Conservation (phyloP, 1,140 invertebrate genomes). For the Lethrus apterus region DNA sequence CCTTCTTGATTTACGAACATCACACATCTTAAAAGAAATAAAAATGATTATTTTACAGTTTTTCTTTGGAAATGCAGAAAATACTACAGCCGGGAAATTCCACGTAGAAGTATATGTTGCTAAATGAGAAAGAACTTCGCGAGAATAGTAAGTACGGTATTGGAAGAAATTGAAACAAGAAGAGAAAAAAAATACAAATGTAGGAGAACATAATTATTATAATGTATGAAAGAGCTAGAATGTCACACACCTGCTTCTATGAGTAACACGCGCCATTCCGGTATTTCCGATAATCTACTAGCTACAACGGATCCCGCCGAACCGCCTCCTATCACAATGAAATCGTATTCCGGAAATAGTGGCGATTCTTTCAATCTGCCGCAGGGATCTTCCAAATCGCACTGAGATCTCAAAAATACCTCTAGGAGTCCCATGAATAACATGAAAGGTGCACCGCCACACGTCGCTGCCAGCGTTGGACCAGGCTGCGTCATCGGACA, state of each 20-base stretch:
- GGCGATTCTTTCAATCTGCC: constrained; percentile 51
- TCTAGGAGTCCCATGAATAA: constrained; percentile 80
- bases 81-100: no score
- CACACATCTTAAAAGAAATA: no score
- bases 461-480: constrained; percentile 70
- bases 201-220: no score
- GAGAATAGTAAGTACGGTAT: no score
- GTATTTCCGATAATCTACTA: constrained; percentile 69
- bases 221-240: no score
- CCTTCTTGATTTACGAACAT: no score
- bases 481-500: constrained; percentile 68
- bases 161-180: no score
- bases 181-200: no score
- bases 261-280: constrained; percentile 69
- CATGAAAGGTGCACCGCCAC: constrained; percentile 74
- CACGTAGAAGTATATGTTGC: no score
- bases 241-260: constrained; percentile 81
- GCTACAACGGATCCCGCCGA: constrained; percentile 78
- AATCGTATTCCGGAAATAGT: constrained; percentile 59
- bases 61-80: no score
- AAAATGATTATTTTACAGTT: no score
- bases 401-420: constrained; percentile 74
- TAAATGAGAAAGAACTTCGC: no score
- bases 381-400: constrained; percentile 77
- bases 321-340: constrained; percentile 82